A percentile compares a stretch with the other conserved stretches of the same genome.
Evolutionary conservation across 1,140 invertebrate species (phyloP).

Genomic region (Pseudomyrmex flavicornis): DNA sequence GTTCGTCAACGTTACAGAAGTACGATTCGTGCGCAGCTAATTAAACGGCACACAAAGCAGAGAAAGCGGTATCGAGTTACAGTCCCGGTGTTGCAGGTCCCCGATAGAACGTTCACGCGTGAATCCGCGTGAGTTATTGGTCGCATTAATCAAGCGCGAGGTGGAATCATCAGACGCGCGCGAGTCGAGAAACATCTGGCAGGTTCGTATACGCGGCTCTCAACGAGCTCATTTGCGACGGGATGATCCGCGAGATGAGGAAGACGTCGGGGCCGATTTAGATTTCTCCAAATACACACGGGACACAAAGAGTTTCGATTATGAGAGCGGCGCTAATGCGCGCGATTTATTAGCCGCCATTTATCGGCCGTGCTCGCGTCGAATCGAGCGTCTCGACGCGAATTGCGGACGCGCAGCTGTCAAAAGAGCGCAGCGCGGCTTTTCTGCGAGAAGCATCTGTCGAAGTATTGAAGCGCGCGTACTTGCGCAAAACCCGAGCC

Average conservation of each 20-base stretch:
- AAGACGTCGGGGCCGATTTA: conserved; percentile 57
- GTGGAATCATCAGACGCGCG: conserved; percentile 47
- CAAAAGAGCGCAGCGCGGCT: conserved; percentile 29
- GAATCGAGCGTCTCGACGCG: conserved; percentile 19
- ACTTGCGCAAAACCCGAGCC: conserved; percentile 37
- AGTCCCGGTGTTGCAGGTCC: conserved; percentile 21
- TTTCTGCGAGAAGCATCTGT: conserved; percentile 39
- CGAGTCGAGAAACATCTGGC: conserved; percentile 39
- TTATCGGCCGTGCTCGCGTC: conserved; percentile 28
- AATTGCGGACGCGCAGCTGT: conserved; percentile 54
- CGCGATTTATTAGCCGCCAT: conserved; percentile 55
- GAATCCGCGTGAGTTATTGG: conserved; percentile 62
- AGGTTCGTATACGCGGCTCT: conserved; percentile 27
- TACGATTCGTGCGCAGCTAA: conserved; percentile 12
- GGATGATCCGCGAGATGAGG: conserved; percentile 35
- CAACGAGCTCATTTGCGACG: conserved; percentile 39
- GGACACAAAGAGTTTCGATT: conserved; percentile 41
- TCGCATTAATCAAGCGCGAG: conserved; percentile 64
- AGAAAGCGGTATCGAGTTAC: conserved; percentile 51
- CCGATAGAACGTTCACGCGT: conserved; percentile 21
- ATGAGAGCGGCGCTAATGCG: conserved; percentile 55
- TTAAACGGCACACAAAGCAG: conserved; percentile 53
- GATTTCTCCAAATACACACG: conserved; percentile 56
- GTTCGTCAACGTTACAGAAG: not conserved
- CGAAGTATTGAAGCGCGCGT: conserved; percentile 18